A percentile compares a stretch with the other conserved stretches of the same genome.
These are phyloP conservation scores for Valencia hispanica DNA, from an alignment of 2,797 vertebrate species.

Conservation along the genomic window DNA sequence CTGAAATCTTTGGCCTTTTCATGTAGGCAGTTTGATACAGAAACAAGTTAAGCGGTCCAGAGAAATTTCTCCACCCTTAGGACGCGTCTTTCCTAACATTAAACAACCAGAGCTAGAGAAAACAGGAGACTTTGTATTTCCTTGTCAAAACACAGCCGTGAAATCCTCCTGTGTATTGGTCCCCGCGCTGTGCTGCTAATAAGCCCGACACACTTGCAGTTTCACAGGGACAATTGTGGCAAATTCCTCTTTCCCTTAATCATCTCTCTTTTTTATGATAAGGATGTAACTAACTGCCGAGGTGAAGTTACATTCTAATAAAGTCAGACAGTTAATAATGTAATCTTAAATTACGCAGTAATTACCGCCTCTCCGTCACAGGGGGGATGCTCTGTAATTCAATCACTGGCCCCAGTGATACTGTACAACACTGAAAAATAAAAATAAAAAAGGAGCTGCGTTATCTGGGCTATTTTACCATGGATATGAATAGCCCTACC, in stretches of 20 bases:
- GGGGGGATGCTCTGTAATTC: conserved; percentile 80
- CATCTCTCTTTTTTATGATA: conserved; percentile 75
- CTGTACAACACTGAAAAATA: conserved; percentile 62
- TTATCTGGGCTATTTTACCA: conserved; percentile 72
- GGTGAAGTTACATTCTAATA: conserved; percentile 83
- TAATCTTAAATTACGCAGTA: conserved; percentile 84
- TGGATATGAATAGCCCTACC: conserved; percentile 75
- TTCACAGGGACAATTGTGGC: conserved; percentile 69
- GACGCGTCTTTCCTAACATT: conserved; percentile 5
- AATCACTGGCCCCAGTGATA: conserved; percentile 80
- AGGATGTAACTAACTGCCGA: conserved; percentile 75
- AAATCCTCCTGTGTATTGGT: conserved; percentile 49
- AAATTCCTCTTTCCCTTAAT: conserved; percentile 73
- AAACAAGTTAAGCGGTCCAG: neutral
- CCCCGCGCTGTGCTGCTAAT: conserved; percentile 31
- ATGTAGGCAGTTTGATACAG: neutral
- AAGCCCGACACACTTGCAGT: conserved; percentile 42
- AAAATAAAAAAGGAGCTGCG: conserved; percentile 39
- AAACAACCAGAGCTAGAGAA: neutral
- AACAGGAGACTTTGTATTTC: conserved; percentile 8
- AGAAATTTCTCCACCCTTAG: neutral
- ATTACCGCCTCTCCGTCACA: conserved; percentile 82
- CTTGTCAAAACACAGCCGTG: conserved; percentile 28
- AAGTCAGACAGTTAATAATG: conserved; percentile 82
- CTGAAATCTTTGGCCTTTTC: neutral